phyloP scores from a whole-genome alignment of 2,797 vertebrate genomes.

The Sebastes vulpes region DNA sequence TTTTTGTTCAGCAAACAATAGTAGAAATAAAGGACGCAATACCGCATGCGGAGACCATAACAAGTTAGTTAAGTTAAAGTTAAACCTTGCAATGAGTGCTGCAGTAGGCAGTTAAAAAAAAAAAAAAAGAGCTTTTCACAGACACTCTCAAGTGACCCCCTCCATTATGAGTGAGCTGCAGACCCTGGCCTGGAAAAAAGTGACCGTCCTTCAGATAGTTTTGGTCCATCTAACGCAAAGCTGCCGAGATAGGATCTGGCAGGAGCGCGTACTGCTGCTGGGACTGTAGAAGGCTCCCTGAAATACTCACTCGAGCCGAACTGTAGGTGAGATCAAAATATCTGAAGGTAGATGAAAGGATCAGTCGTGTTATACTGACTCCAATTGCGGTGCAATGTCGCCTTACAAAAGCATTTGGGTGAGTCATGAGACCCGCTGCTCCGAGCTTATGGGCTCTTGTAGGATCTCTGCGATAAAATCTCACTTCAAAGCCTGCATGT shows the following conservation, averaged over 20 bases:
- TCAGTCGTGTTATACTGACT: constrained; percentile 27
- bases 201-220: constrained; percentile 5
- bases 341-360: constrained; percentile 61
- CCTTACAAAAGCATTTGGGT: constrained; percentile 31
- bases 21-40: constrained; percentile 12
- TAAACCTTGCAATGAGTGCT: neutral
- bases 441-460: constrained; percentile 46
- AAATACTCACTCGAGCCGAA: constrained; percentile 37
- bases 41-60: neutral
- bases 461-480: constrained; percentile 32
- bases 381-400: neutral
- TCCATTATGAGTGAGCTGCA: neutral
- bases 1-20: constrained; percentile 45
- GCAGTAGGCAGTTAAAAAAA: neutral
- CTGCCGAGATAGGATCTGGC: constrained; percentile 35
- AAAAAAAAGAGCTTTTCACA: constrained; percentile 10
- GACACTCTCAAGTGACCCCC: constrained; percentile 10
- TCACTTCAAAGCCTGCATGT: constrained; percentile 17
- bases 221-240: constrained; percentile 14
- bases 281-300: constrained; percentile 12
- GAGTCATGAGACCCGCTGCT: constrained; percentile 28
- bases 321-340: constrained; percentile 59
- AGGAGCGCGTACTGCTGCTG: constrained; percentile 12
- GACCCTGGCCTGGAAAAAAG: neutral
- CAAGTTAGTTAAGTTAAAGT: too few species aligned